Conservation (phyloP, 2,888 invertebrate genomes). For the Phania funesta region DNA sequence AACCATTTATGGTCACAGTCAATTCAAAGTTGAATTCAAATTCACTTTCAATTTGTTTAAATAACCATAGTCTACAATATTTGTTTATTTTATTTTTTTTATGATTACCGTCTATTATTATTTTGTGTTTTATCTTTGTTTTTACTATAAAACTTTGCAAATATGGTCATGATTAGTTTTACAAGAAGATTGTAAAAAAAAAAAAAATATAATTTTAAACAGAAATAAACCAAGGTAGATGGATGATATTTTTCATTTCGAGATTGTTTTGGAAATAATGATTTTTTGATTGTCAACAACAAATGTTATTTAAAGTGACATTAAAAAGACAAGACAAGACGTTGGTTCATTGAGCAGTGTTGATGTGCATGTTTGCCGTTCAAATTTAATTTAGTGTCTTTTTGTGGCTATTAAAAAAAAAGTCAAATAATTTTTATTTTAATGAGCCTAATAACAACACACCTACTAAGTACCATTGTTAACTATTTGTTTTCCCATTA, state of each 20-base stretch:
- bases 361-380: background rate
- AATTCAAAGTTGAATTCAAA: constrained; percentile 56
- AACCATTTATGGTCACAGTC: constrained; percentile 57
- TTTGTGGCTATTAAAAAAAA: background rate
- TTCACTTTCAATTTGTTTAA: constrained; percentile 64
- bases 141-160: constrained; percentile 20
- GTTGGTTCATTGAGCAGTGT: constrained; percentile 35
- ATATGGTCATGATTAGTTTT: constrained; percentile 64
- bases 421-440: background rate
- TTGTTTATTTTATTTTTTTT: background rate
- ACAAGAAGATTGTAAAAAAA: constrained; percentile 34
- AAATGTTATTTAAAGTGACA: constrained; percentile 16
- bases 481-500: background rate
- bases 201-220: background rate
- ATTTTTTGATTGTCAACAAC: background rate
- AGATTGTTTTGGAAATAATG: background rate
- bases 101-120: background rate
- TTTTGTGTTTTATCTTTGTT: constrained; percentile 3
- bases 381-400: background rate
- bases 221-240: background rate
- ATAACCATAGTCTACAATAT: constrained; percentile 13
- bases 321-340: constrained; percentile 36
- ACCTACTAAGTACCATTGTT: background rate
- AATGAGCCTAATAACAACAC: background rate
- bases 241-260: background rate